phyloP scores from a whole-genome alignment of 2,888 invertebrate genomes.

The Troilus luridus region DNA sequence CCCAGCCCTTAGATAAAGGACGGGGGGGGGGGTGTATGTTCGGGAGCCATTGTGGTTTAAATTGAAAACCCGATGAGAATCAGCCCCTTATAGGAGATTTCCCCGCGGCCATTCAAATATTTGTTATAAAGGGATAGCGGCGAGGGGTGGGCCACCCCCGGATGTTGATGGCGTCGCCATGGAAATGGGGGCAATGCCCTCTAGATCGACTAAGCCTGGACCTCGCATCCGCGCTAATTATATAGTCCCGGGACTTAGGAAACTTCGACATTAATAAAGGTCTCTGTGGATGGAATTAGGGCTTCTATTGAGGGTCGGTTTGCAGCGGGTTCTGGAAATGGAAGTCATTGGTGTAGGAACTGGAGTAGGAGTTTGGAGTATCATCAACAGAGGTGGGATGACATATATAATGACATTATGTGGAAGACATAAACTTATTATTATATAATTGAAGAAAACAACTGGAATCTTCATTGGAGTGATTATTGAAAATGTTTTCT shows the following conservation, averaged over 20 bases:
- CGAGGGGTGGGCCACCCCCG: conserved; percentile 5
- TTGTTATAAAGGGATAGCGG: neutral
- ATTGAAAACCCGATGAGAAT: conserved; percentile 5
- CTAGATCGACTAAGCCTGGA: conserved; percentile 10
- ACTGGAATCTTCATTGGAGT: too few relatives aligned
- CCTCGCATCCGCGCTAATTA: neutral
- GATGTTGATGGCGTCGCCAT: conserved; percentile 39
- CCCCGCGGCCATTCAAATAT: conserved; percentile 6
- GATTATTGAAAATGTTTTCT: too few relatives aligned
- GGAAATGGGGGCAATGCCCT: conserved; percentile 33
- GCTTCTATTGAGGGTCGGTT: neutral
- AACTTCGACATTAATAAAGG: neutral
- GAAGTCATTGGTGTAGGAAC: neutral
- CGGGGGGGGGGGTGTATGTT: neutral
- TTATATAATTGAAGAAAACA: too few relatives aligned
- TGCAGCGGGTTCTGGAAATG: neutral
- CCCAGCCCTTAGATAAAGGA: neutral
- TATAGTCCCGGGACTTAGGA: neutral
- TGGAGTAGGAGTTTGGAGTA: neutral
- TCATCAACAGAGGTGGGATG: neutral
- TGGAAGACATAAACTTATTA: neutral
- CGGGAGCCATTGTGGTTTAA: neutral
- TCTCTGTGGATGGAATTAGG: neutral
- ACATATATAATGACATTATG: neutral
- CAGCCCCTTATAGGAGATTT: neutral